Evolutionary conservation across 2,113 vertebrate genomes (phyloP), one percentile per base, ranked within the genome.

Genomic region (Indri indri): DNA sequence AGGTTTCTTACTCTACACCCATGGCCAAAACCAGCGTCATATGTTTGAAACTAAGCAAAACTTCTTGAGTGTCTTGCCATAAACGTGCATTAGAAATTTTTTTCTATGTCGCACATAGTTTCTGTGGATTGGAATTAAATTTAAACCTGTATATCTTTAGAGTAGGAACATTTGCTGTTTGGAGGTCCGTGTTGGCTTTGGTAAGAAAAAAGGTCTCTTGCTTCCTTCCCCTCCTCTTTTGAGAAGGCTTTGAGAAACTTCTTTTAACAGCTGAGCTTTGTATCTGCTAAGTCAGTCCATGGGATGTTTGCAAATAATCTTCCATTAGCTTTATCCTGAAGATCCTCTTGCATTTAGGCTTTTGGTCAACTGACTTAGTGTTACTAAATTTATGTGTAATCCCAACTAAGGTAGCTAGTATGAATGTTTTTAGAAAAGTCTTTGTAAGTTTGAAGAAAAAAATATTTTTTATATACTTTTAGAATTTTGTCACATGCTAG

Each of bases 41-140:
- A 42, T 97, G 96, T 97, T 98, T 98, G 98, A 98, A 98, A 74
- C 90, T 81, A 98, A 98, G 83, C 91, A 97, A 92, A 98, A 96
- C 91, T 96, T 97, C 95, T 97, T 88, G 93, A 97, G 76, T 94
- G 91, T 96, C 54, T 86, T 97, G 47, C 98, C 83, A 20, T 97
- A 95, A 97, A 95, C 40, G 8, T 96, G 77, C 93, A 93, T 68
- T 84, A 97, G 98, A 98, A 97, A 98, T 98, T 98, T 98, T 98
- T 98, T 98, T 97, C 61, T 5, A 97, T 96, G 92, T 96, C 98
- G 97, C 97, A 97, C 98, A 98, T 96, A 94, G 95, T 97, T n/a
- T 98, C 96, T 98, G 86, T 97, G 97, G 91, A 90, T 98, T 97
- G 95, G 95, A 98, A 98, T 97, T 97, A 98, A 98, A 97, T 98